phyloP scores from a whole-genome alignment of 1,140 invertebrate species.

The Drosophila sechellia region DNA sequence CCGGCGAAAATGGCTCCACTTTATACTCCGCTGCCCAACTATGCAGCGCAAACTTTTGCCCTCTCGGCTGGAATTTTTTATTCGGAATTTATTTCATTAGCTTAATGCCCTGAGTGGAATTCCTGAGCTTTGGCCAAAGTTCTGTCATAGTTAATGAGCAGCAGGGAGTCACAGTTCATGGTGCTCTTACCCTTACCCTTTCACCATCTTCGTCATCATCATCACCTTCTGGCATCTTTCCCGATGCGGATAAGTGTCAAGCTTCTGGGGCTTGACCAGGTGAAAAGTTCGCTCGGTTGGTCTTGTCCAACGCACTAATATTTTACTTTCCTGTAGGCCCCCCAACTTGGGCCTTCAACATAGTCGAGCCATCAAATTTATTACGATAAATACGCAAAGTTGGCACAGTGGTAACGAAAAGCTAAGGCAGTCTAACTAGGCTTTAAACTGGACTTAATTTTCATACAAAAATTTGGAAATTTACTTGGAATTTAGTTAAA shows the following conservation, averaged over 20 bases:
- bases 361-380: constrained; percentile 54
- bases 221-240: constrained; percentile 23
- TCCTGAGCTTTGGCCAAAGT: constrained; percentile 43
- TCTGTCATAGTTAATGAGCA: constrained; percentile 51
- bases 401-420: constrained; percentile 14
- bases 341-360: constrained; percentile 1
- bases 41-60: constrained; percentile 32
- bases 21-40: constrained; percentile 28
- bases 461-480: rapidly evolving
- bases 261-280: constrained; percentile 37
- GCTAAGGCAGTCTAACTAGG: constrained; percentile 17
- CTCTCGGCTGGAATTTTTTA: constrained; percentile 41
- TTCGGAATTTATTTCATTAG: constrained; percentile 71
- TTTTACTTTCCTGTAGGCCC: constrained; percentile 1
- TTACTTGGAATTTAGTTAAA: neutral
- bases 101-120: constrained; percentile 68
- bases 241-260: constrained; percentile 43
- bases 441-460: constrained; percentile 15
- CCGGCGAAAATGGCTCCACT: constrained; percentile 36
- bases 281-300: constrained; percentile 38
- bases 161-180: constrained; percentile 8
- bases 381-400: constrained; percentile 57
- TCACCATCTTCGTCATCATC: neutral
- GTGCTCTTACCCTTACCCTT: neutral
- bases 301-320: constrained; percentile 35